These are phyloP conservation scores for Stylophora pistillata DNA, from an alignment of 64 coral and sea anemone genomes.

Conservation along the genomic window DNA sequence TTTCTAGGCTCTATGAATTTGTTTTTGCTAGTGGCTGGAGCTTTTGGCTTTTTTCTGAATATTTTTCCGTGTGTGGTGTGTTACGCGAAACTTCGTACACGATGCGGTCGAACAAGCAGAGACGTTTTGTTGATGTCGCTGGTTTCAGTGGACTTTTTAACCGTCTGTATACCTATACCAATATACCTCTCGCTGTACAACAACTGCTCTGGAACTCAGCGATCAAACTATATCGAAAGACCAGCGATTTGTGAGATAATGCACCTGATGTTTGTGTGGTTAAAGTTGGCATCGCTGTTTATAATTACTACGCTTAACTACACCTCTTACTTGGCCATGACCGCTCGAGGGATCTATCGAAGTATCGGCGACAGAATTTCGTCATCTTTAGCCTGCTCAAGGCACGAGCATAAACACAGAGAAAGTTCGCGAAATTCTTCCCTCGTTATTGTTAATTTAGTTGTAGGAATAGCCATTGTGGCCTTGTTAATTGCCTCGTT, in stretches of 20 bases:
- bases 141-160: constrained; percentile 63
- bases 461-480: constrained; percentile 79
- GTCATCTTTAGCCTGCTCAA: constrained; percentile 26
- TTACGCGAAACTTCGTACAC: constrained; percentile 52
- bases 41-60: constrained; percentile 59
- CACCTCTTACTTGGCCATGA: constrained; percentile 74
- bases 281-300: constrained; percentile 78
- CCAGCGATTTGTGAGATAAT: constrained; percentile 91
- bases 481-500: constrained; percentile 83
- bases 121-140: constrained; percentile 75
- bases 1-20: constrained; percentile 62
- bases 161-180: constrained; percentile 68
- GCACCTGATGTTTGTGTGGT: constrained; percentile 80
- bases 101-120: constrained; percentile 40
- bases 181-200: constrained; percentile 62
- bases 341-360: constrained; percentile 58
- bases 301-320: constrained; percentile 82
- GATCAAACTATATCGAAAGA: constrained; percentile 8
- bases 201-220: background rate
- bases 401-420: constrained; percentile 9
- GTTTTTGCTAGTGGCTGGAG: constrained; percentile 53
- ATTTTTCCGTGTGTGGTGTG: constrained; percentile 75
- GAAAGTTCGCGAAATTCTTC: constrained; percentile 51
- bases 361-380: constrained; percentile 45
- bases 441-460: constrained; percentile 74